Evolutionary conservation across 2,888 invertebrate genomes (phyloP).

Genomic region (Tenthredo mesomela): DNA sequence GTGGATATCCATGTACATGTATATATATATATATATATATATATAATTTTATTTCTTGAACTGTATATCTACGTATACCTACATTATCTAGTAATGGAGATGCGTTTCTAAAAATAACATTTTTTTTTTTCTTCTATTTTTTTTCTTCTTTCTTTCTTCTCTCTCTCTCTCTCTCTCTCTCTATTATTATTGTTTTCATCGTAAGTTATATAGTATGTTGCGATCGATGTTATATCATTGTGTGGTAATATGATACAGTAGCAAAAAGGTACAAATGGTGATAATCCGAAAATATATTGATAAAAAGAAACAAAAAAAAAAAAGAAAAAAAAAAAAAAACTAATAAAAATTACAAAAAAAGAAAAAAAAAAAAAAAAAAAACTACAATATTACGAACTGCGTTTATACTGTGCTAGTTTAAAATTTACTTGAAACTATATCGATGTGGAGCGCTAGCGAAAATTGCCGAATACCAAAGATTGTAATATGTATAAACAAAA

Average conservation of each 20-base stretch:
- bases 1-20: no score
- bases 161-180: neutral
- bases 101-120: neutral
- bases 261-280: constrained; percentile 66
- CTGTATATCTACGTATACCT: neutral
- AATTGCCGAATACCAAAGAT: constrained; percentile 41
- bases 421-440: constrained; percentile 14
- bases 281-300: constrained; percentile 51
- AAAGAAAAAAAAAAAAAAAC: neutral
- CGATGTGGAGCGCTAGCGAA: constrained; percentile 18
- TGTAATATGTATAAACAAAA: constrained; percentile 35
- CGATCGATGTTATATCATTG: constrained; percentile 30
- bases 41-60: constrained; percentile 14
- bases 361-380: neutral
- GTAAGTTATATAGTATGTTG: constrained; percentile 2
- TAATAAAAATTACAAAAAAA: neutral
- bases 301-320: neutral
- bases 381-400: constrained; percentile 56
- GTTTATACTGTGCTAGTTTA: constrained; percentile 54
- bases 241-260: constrained; percentile 54
- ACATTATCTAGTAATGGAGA: constrained; percentile 2
- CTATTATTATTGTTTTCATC: neutral
- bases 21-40: no score
- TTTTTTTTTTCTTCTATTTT: neutral
- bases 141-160: neutral